phyloP scores from a whole-genome alignment of 2,888 invertebrate genomes.

The Volucella zonaria region DNA sequence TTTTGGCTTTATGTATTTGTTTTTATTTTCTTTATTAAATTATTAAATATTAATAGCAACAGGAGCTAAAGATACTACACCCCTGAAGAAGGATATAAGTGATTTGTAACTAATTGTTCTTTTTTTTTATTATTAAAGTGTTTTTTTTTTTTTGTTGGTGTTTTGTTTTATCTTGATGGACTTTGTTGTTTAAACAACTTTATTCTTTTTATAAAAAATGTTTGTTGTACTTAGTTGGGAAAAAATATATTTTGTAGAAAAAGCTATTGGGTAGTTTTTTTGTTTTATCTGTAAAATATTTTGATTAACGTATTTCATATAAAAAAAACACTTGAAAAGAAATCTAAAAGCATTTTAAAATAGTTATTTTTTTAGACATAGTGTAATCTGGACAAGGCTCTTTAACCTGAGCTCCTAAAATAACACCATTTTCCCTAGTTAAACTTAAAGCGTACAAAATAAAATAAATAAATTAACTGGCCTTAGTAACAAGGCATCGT shows the following conservation, averaged over 20 bases:
- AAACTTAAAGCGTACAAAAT: too few relatives aligned
- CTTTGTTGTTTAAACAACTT: not conserved
- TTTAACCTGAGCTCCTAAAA: too few relatives aligned
- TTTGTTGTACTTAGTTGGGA: not conserved
- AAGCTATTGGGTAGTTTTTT: too few relatives aligned
- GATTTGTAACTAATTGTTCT: slow-evolving; percentile 9
- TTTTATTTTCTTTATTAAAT: not conserved
- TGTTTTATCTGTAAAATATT: too few relatives aligned
- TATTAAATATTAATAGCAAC: slow-evolving; percentile 14
- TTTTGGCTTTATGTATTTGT: not conserved
- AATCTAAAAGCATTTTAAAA: too few relatives aligned
- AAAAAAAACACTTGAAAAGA: too few relatives aligned
- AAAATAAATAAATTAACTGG: too few relatives aligned
- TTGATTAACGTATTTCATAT: too few relatives aligned
- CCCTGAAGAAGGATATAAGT: not conserved
- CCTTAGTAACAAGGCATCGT: too few relatives aligned
- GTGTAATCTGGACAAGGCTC: too few relatives aligned
- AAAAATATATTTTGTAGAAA: not conserved
- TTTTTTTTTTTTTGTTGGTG: slow-evolving; percentile 19
- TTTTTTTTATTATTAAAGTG: slow-evolving; percentile 26
- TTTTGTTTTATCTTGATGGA: not conserved
- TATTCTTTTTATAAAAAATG: not conserved
- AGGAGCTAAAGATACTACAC: slow-evolving; percentile 9
- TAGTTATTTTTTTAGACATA: too few relatives aligned
- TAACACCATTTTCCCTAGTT: too few relatives aligned